A percentile compares a stretch with the other conserved stretches of the same genome.
phyloP scores from a whole-genome alignment of 2,797 vertebrate species.

The Lepus townsendii region DNA sequence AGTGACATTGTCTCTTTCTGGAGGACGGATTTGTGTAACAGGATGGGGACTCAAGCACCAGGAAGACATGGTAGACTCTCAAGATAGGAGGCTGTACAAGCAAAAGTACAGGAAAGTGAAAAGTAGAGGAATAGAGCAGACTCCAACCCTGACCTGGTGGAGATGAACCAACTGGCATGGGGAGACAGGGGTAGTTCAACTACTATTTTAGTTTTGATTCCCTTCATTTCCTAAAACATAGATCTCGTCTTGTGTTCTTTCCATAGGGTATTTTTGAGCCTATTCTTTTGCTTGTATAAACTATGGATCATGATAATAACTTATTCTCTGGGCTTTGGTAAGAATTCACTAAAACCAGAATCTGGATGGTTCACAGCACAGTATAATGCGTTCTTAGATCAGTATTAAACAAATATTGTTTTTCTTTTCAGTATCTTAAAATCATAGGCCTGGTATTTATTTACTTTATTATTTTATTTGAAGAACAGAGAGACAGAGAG shows the following conservation, averaged over 20 bases:
- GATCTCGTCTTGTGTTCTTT: neutral
- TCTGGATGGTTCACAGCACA: neutral
- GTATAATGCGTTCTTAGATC: neutral
- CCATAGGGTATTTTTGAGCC: neutral
- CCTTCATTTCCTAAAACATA: neutral
- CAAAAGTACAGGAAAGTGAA: neutral
- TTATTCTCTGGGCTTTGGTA: neutral
- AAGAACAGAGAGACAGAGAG: no score
- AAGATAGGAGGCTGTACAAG: accelerated
- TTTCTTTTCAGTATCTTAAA: neutral
- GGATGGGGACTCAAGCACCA: no score
- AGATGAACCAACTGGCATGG: neutral
- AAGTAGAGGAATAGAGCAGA: neutral
- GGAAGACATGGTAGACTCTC: neutral
- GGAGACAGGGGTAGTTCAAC: neutral
- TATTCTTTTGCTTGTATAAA: neutral
- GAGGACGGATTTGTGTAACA: neutral
- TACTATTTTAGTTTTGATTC: neutral
- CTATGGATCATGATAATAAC: neutral
- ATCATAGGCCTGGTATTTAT: neutral
- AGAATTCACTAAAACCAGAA: neutral
- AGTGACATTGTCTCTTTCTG: neutral
- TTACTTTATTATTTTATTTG: no score
- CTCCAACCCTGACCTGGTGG: neutral
- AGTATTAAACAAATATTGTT: neutral